These are phyloP conservation scores for Chrosomus eos DNA, from an alignment of 2,797 vertebrate species.

Conservation along the genomic window DNA sequence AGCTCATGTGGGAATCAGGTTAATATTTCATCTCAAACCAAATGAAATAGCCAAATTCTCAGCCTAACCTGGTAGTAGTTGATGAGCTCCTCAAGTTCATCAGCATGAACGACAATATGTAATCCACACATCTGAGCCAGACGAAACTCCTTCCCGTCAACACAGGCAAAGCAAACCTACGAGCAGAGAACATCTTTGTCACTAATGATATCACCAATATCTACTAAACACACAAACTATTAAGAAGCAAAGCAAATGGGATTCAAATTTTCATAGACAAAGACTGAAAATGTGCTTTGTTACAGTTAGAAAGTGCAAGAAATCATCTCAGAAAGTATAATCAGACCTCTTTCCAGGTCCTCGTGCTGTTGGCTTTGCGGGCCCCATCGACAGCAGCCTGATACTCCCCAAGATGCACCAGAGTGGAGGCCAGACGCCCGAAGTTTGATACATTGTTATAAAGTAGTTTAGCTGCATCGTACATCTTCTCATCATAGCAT, in stretches of 20 bases:
- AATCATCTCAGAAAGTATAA: neutral
- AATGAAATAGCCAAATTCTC: neutral
- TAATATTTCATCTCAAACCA: neutral
- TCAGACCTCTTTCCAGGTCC: constrained; percentile 92
- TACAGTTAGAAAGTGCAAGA: neutral
- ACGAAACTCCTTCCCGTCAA: constrained; percentile 91
- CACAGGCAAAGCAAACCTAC: constrained; percentile 93
- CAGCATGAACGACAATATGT: constrained; percentile 93
- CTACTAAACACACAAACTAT: neutral
- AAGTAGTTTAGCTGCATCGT: constrained; percentile 90
- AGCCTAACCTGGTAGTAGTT: constrained; percentile 89
- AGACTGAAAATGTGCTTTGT: neutral
- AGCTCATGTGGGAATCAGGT: neutral
- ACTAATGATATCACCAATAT: neutral
- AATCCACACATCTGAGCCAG: constrained; percentile 93
- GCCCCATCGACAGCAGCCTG: constrained; percentile 93
- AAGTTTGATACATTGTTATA: constrained; percentile 93
- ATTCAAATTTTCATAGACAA: constrained; percentile 7
- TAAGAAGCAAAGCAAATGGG: neutral
- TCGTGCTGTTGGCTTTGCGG: constrained; percentile 91
- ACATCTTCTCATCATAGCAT: constrained; percentile 93
- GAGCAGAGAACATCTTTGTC: neutral
- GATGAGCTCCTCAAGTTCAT: constrained; percentile 94
- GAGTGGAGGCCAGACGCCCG: constrained; percentile 88
- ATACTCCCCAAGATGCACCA: constrained; percentile 92